phyloP scores from a whole-genome alignment of 2,113 vertebrate species.

The Lipotes vexillifer region DNA sequence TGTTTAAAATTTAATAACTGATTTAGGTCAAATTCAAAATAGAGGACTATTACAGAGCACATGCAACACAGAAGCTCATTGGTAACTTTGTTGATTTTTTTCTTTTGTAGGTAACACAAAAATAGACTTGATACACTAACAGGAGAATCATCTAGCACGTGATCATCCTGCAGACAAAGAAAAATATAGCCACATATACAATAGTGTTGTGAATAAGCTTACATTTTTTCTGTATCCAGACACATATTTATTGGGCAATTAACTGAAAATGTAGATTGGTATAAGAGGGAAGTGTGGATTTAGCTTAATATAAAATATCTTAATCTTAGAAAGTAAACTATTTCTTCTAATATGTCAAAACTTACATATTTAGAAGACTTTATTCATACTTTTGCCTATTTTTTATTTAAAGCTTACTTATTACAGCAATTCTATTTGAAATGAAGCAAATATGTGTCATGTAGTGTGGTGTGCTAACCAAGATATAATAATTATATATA shows the following conservation, averaged over 20 bases:
- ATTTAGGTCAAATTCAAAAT: constrained; percentile 5
- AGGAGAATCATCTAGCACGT: not conserved
- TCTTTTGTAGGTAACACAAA: not conserved
- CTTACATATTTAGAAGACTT: not conserved
- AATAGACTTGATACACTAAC: not conserved
- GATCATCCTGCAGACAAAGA: not conserved
- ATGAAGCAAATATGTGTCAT: not conserved
- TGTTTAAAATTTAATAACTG: constrained; percentile 14
- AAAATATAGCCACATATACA: not conserved
- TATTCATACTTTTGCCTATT: not conserved
- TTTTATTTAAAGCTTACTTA: not conserved
- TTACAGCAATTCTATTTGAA: not conserved
- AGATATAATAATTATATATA: not conserved
- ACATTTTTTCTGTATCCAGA: not conserved
- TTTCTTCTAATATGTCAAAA: not conserved
- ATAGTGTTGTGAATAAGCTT: not conserved
- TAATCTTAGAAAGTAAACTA: not conserved
- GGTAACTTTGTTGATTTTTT: not conserved
- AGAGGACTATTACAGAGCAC: not conserved
- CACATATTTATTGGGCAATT: not conserved
- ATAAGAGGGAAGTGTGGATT: not conserved
- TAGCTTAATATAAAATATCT: not conserved
- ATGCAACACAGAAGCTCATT: not conserved
- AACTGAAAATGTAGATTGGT: not conserved
- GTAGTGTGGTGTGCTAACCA: not conserved